Percentiles rank a stretch among this genome's conserved stretches.
These are phyloP conservation scores for Dichetophora obliterata DNA, from an alignment of 2,888 invertebrate species.

Conservation along the genomic window DNA sequence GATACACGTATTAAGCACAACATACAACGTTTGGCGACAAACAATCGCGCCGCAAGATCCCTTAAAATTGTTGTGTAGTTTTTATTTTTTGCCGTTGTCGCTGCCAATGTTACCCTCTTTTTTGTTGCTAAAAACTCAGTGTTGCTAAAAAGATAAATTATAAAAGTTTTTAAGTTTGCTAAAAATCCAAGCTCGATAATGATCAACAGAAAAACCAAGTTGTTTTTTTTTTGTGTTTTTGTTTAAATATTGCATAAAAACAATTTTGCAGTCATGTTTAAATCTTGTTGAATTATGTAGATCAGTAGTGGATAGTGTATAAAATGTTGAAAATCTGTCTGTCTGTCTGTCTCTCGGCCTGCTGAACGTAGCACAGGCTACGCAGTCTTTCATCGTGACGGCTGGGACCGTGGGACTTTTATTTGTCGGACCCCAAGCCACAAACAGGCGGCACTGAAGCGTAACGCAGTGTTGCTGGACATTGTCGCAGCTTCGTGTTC, in stretches of 20 bases:
- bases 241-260: neutral
- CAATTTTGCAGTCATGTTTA: slow-evolving; percentile 4
- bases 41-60: slow-evolving; percentile 8
- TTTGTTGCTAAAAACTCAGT: neutral
- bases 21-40: slow-evolving; percentile 1
- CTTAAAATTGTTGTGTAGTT: neutral
- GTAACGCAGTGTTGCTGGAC: too few species aligned
- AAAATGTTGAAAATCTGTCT: neutral
- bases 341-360: too few species aligned
- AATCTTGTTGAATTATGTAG: slow-evolving; percentile 18
- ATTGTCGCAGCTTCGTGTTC: too few species aligned
- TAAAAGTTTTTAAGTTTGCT: neutral
- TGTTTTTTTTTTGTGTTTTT: too few species aligned
- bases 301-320: slow-evolving; percentile 6
- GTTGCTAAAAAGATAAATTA: neutral
- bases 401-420: too few species aligned
- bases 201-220: neutral
- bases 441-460: too few species aligned
- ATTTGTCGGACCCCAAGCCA: too few species aligned
- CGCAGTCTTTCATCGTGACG: too few species aligned
- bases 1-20: too few species aligned
- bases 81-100: too few species aligned
- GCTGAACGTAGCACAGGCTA: too few species aligned
- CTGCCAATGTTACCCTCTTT: neutral
- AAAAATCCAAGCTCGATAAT: neutral